These are phyloP conservation scores for Troides aeacus DNA, from an alignment of 2,888 invertebrate genomes.

Conservation along the genomic window DNA sequence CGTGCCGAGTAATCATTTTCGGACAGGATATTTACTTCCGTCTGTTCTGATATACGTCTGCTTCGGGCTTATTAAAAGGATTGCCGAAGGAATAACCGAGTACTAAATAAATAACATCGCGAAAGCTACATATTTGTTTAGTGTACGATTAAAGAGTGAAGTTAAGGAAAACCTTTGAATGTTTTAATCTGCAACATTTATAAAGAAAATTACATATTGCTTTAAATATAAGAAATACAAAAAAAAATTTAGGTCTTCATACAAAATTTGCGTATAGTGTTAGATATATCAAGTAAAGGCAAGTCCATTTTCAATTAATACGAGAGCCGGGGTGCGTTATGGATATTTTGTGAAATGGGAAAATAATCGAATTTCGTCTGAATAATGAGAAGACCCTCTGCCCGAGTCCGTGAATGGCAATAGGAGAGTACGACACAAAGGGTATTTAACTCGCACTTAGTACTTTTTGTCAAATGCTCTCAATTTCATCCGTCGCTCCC, in stretches of 20 bases:
- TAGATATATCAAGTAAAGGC: slow-evolving; percentile 59
- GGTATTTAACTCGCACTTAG: slow-evolving; percentile 80
- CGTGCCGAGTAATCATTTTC: slow-evolving; percentile 75
- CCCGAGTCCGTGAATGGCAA: slow-evolving; percentile 60
- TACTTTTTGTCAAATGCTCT: slow-evolving; percentile 70
- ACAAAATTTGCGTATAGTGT: slow-evolving; percentile 44
- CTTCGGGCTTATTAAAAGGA: slow-evolving; percentile 62
- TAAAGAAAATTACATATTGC: too few relatives aligned
- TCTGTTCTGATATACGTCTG: slow-evolving; percentile 65
- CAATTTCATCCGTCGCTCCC: slow-evolving; percentile 54
- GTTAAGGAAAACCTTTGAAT: too few relatives aligned
- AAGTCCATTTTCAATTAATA: slow-evolving; percentile 74
- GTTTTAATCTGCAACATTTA: too few relatives aligned
- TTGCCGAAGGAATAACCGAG: slow-evolving; percentile 37
- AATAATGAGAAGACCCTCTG: slow-evolving; percentile 76
- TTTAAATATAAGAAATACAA: too few relatives aligned
- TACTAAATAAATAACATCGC: slow-evolving; percentile 36
- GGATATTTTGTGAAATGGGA: slow-evolving; percentile 79
- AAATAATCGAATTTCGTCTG: slow-evolving; percentile 79
- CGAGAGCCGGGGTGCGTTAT: slow-evolving; percentile 75
- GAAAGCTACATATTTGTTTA: slow-evolving; percentile 37
- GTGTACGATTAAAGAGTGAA: background rate
- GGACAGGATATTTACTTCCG: slow-evolving; percentile 75
- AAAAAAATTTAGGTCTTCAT: background rate
- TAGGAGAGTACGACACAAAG: slow-evolving; percentile 74